Conservation (phyloP, 2,113 vertebrate species). For the Cygnus buccinator region DNA sequence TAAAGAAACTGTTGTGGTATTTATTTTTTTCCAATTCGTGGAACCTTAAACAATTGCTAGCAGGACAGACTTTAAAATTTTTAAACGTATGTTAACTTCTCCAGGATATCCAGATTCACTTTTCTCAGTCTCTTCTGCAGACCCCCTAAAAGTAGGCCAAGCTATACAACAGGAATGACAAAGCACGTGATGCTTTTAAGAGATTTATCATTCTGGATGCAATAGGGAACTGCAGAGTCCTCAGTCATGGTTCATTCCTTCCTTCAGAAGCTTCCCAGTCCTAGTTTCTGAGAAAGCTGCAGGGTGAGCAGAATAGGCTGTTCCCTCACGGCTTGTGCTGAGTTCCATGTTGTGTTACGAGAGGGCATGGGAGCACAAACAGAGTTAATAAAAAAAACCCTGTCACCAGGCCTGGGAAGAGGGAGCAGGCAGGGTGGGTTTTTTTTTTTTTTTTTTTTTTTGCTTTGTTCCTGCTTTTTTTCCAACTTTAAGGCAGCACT, state of each 20-base stretch:
- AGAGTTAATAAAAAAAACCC: neutral
- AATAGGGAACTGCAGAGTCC: neutral
- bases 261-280: neutral
- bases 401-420: neutral
- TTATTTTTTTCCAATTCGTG: neutral
- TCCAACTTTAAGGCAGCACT: neutral
- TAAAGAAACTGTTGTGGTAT: neutral
- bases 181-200: neutral
- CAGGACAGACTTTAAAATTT: fast-evolving
- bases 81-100: neutral
- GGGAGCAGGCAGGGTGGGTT: neutral
- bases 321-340: fast-evolving
- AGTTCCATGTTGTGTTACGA: neutral
- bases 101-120: neutral
- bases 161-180: fast-evolving
- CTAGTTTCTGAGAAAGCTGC: neutral
- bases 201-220: neutral
- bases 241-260: neutral
- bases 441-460: neutral
- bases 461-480: neutral
- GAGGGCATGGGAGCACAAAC: neutral
- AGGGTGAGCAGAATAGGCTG: neutral
- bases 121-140: neutral
- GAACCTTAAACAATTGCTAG: neutral
- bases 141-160: fast-evolving